These are phyloP conservation scores for Nycteola revayana DNA, from an alignment of 2,888 invertebrate genomes.

Conservation along the genomic window DNA sequence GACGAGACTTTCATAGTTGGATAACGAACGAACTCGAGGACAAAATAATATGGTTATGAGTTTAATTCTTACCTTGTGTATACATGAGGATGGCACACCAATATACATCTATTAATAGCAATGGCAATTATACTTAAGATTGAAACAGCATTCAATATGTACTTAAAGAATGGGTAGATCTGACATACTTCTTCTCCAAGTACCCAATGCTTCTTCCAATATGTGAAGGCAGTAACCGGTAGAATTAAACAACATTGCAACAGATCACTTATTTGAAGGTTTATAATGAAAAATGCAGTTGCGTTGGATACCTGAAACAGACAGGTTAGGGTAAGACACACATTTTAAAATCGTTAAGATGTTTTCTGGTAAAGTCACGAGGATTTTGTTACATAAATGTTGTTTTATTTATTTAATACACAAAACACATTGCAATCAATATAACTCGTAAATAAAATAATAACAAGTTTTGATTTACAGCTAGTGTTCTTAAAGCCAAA, in stretches of 20 bases:
- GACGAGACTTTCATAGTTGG: no score
- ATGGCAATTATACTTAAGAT: conserved; percentile 91
- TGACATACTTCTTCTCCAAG: conserved; percentile 86
- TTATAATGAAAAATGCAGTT: conserved; percentile 92
- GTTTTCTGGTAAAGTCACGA: no score
- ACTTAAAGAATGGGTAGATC: conserved; percentile 88
- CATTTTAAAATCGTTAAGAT: no score
- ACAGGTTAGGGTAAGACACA: no score
- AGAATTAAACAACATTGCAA: conserved; percentile 91
- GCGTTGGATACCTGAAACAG: conserved; percentile 88
- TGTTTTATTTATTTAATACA: no score
- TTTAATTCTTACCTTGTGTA: conserved; percentile 87
- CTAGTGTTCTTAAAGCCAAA: no score
- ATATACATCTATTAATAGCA: conserved; percentile 91
- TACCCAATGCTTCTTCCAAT: conserved; percentile 86
- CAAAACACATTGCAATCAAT: no score
- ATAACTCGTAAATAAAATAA: no score
- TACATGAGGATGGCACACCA: conserved; percentile 89
- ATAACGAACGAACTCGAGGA: no score
- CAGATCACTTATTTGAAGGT: conserved; percentile 88
- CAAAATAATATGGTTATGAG: no score
- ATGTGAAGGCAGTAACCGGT: conserved; percentile 88
- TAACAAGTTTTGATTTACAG: no score
- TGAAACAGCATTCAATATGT: conserved; percentile 88
- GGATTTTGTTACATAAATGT: no score